Conservation (phyloP, 1,140 invertebrate species). For the Drosophila orosa region DNA sequence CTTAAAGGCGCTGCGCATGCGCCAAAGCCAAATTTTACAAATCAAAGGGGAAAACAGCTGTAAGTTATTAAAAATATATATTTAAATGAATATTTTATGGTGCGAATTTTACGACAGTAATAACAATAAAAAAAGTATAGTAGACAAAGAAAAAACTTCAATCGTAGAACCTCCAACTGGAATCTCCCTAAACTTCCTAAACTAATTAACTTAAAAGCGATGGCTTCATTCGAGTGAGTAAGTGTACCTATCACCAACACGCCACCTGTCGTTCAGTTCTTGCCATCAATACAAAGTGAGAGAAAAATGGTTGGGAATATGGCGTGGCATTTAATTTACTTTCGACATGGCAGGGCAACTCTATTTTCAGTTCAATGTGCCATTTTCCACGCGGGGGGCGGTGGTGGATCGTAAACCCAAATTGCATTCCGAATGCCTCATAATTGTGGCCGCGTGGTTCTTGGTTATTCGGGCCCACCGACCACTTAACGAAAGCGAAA, state of each 20-base stretch:
- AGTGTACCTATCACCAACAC: conserved; percentile 19
- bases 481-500: conserved; percentile 70
- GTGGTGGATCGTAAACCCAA: conserved; percentile 62
- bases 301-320: not conserved
- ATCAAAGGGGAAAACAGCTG: not conserved
- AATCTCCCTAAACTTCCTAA: not conserved
- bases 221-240: conserved; percentile 20
- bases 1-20: conserved; percentile 58
- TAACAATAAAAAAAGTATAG: not conserved
- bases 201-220: not conserved
- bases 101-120: conserved; percentile 7
- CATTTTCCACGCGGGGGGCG: conserved; percentile 20
- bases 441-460: conserved; percentile 49
- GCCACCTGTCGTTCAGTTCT: conserved; percentile 23
- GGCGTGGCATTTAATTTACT: conserved; percentile 18
- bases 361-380: conserved; percentile 35
- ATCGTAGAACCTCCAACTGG: not conserved
- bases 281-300: conserved; percentile 25
- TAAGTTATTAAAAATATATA: not conserved
- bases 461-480: conserved; percentile 39
- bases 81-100: not conserved
- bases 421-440: conserved; percentile 70
- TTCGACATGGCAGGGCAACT: conserved; percentile 35
- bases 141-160: not conserved
- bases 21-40: conserved; percentile 18